Conservation (phyloP, 2,888 invertebrate genomes). For the Tetranychus truncatus region DNA sequence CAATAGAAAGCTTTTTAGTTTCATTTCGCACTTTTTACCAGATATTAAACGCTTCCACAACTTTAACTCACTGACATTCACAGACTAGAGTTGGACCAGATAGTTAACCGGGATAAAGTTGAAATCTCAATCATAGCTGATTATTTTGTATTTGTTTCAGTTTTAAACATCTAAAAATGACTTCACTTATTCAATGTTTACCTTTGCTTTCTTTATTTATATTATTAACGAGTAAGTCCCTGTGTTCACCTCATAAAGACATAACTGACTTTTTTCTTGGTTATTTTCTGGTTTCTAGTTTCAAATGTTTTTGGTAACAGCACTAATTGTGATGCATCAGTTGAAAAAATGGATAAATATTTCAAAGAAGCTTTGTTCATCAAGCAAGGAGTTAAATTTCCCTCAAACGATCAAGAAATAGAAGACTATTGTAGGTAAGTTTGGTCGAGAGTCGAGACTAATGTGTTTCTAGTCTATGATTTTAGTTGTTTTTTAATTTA, state of each 20-base stretch:
- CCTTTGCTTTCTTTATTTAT: too few species aligned
- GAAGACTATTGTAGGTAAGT: not conserved
- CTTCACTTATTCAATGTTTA: too few species aligned
- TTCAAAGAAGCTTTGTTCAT: not conserved
- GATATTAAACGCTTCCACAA: too few species aligned
- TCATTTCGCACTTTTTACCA: too few species aligned
- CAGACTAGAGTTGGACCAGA: too few species aligned
- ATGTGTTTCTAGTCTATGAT: not conserved
- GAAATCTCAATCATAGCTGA: too few species aligned
- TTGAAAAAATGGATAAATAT: not conserved
- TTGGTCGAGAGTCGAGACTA: not conserved
- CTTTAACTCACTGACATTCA: too few species aligned
- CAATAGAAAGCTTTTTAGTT: too few species aligned
- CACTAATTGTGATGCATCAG: not conserved
- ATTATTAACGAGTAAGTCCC: not conserved
- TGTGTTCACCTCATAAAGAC: not conserved
- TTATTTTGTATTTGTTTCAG: too few species aligned
- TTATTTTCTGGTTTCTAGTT: not conserved
- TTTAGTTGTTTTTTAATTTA: not conserved
- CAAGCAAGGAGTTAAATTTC: slow-evolving; percentile 4
- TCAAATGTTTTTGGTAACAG: not conserved
- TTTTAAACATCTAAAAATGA: too few species aligned
- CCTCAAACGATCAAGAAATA: not conserved
- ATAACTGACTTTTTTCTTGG: not conserved
- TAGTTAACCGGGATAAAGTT: too few species aligned